Base-by-base conservation (phyloP, 2,113 vertebrate genomes). In the Reinhardtius hippoglossoides region DNA sequence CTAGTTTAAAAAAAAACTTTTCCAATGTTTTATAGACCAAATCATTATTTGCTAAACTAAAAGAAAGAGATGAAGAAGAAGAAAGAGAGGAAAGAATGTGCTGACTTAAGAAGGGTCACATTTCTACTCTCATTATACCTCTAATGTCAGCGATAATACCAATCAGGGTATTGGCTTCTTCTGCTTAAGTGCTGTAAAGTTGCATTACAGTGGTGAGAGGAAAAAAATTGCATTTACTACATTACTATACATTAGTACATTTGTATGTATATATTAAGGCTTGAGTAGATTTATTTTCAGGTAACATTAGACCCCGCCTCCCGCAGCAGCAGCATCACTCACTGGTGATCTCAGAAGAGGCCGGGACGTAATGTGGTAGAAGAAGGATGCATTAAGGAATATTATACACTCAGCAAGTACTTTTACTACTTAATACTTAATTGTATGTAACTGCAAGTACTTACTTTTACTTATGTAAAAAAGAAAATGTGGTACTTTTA, bases 121-220 rank as follows among this genome's bases (percentile, higher is more conserved):
- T 13, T 13, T 3, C 5, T 13, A 3, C 12, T 42, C 57, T 67
- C n/a, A 20, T 31, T 31, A 1, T 55, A 55, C 3, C 37, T 9
- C 69, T 31, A 20, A 52, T 24, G 27, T 75, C 9, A 37, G 46
- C 67, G 46, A 71, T 48, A 12, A 13, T 26, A 61, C 20, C 35
- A 72, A 27, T 40, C 31, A 46, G 31, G n/a, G 31, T 21, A 46
- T 23, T 27, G 37, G 40, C 14, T 15, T 26, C 62, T 54, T 55
- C 61, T 80, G 57, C 52, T 74, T 72, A 59, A 42, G 23, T 31
- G 31, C 62, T 68, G 67, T 50, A 31, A 61, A 64, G 31, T 57
- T 52, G 8, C 15, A 23, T 10, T 60, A 18, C 60, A 42, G 40
- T 42, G 40, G 12, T 13, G 40, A 42, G 40, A 42, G 40, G 12